Evolutionary conservation across 37 sponge, comb jelly and placozoan genomes (phyloP).

Genomic region (Halisarca cf. caerulea): DNA sequence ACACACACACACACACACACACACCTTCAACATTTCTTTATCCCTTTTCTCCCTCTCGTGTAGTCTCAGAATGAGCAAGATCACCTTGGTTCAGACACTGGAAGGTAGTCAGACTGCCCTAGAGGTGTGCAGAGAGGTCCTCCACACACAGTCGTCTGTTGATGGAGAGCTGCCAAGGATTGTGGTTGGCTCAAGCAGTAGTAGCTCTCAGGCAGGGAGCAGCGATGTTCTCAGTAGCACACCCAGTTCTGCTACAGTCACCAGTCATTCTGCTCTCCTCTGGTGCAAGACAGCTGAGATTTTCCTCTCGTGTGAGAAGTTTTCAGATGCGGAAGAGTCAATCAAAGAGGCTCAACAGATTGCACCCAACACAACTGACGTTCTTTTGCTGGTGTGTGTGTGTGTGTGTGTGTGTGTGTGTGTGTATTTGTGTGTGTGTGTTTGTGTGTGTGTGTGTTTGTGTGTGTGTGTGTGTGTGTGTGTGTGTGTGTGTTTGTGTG

Average conservation of each 20-base stretch:
- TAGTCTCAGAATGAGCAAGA: constrained; percentile 6
- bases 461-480: neutral
- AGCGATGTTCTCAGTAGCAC: neutral
- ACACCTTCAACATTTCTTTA: neutral
- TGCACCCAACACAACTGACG: neutral
- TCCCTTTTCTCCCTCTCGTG: neutral
- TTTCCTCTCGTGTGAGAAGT: neutral
- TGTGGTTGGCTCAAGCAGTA: constrained; percentile 2
- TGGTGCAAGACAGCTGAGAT: constrained; percentile 19
- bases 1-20: too few species aligned
- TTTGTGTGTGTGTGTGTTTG: neutral
- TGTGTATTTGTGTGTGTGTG: constrained; percentile 20
- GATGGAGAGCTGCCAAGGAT: constrained; percentile 1
- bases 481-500: neutral
- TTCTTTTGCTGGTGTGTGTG: neutral
- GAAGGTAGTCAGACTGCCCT: neutral
- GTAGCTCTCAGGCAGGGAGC: neutral
- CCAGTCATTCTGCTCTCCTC: neutral
- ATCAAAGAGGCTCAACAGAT: constrained; percentile 10
- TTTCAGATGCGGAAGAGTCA: neutral
- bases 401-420: constrained; percentile 13
- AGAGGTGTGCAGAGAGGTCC: neutral
- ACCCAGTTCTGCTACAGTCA: neutral
- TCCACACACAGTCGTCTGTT: neutral
- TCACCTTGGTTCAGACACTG: neutral